Percentiles rank a stretch among this genome's conserved stretches.
These are phyloP conservation scores for Galaxea fascicularis DNA, from an alignment of 92 coral and sea anemone genomes.

Conservation along the genomic window DNA sequence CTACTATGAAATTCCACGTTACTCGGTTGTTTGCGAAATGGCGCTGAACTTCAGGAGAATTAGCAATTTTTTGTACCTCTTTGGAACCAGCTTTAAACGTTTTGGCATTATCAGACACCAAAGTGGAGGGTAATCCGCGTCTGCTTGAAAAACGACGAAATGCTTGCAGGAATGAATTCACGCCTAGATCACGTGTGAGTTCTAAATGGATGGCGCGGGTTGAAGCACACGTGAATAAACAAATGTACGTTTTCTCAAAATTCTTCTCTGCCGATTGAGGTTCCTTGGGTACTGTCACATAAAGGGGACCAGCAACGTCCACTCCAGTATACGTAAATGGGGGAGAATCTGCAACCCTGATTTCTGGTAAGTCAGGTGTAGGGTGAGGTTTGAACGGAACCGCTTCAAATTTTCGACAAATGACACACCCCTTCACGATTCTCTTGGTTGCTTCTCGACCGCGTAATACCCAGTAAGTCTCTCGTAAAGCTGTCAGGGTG, in stretches of 20 bases:
- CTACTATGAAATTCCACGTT: no score
- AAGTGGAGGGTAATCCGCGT: no score
- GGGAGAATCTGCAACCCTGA: no score
- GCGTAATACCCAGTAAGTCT: constrained; percentile 33
- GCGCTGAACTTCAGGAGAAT: constrained; percentile 57
- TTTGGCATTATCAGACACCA: no score
- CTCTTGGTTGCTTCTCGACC: constrained; percentile 34
- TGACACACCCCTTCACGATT: constrained; percentile 15
- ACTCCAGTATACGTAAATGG: constrained; percentile 47
- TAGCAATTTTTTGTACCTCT: constrained; percentile 47
- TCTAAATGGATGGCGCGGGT: constrained; percentile 73
- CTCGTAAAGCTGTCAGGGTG: no score
- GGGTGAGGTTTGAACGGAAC: no score
- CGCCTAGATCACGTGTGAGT: no score
- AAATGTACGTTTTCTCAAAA: constrained; percentile 47
- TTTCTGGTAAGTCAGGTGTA: constrained; percentile 46
- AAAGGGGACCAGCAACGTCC: constrained; percentile 53
- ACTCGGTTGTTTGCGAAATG: constrained; percentile 50
- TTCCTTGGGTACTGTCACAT: no score
- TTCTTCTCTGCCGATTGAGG: no score
- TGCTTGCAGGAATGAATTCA: no score
- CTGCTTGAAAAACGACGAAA: no score
- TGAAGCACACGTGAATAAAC: constrained; percentile 32
- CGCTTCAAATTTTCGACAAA: neutral
- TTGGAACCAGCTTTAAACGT: constrained; percentile 53